These are phyloP conservation scores for Perizoma flavofasciatum DNA, from an alignment of 2,888 invertebrate genomes.

Conservation along the genomic window DNA sequence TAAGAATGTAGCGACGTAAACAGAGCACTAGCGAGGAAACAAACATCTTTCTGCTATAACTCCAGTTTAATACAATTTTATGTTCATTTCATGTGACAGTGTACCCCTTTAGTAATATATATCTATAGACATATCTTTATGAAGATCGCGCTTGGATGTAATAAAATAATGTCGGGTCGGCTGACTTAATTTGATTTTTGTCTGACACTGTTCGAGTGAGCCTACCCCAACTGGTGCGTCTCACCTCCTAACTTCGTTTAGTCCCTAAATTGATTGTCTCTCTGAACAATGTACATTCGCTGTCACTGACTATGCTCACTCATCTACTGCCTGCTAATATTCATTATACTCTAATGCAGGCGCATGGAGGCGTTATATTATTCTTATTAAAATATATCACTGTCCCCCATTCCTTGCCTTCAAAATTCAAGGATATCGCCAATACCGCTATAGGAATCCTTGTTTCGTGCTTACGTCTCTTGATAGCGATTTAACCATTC, in stretches of 20 bases:
- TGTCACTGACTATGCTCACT: slow-evolving; percentile 23
- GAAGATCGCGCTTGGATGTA: background rate
- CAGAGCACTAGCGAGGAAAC: slow-evolving; percentile 45
- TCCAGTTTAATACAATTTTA: slow-evolving; percentile 28
- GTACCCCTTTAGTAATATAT: slow-evolving; percentile 9
- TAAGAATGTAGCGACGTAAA: slow-evolving; percentile 59
- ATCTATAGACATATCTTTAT: background rate
- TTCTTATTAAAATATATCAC: slow-evolving; percentile 21
- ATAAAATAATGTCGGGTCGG: slow-evolving; percentile 10
- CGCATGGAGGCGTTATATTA: slow-evolving; percentile 9
- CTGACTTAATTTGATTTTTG: background rate
- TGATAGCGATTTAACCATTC: slow-evolving; percentile 52
- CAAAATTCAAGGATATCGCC: slow-evolving; percentile 38
- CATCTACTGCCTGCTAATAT: slow-evolving; percentile 2
- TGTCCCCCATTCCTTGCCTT: too few species aligned
- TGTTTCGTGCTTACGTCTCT: slow-evolving; percentile 47
- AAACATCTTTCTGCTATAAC: slow-evolving; percentile 41
- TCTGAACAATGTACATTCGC: slow-evolving; percentile 33
- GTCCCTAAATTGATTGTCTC: slow-evolving; percentile 49
- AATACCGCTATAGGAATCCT: slow-evolving; percentile 62
- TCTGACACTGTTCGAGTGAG: slow-evolving; percentile 30
- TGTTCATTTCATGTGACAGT: slow-evolving; percentile 23
- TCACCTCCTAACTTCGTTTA: slow-evolving; percentile 48
- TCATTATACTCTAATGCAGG: slow-evolving; percentile 4
- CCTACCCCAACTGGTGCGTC: slow-evolving; percentile 41